Evolutionary conservation across 2,888 invertebrate species (phyloP).

Genomic region (Zele albiditarsus): DNA sequence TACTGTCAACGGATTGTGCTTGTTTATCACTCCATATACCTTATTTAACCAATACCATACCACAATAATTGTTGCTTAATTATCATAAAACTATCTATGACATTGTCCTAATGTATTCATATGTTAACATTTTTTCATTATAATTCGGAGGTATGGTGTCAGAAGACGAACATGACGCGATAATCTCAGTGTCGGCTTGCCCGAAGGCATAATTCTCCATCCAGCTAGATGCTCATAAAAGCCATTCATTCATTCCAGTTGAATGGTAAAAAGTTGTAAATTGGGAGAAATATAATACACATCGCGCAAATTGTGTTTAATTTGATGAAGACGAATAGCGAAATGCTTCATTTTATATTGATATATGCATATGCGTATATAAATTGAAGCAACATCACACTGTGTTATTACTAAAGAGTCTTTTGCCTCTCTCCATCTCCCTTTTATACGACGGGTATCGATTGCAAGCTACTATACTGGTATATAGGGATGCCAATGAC

Average conservation of each 20-base stretch:
- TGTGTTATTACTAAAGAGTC: constrained; percentile 49
- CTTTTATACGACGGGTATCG: constrained; percentile 58
- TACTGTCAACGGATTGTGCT: too few species aligned
- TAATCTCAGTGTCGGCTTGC: constrained; percentile 27
- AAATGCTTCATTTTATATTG: too few species aligned
- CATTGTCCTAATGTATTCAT: too few species aligned
- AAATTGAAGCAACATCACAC: not conserved
- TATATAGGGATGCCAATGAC: constrained; percentile 16
- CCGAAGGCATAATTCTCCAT: constrained; percentile 11
- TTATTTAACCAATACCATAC: too few species aligned
- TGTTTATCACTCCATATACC: too few species aligned
- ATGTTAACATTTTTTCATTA: constrained; percentile 25
- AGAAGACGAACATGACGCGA: not conserved
- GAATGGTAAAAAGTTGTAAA: constrained; percentile 9
- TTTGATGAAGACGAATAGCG: not conserved
- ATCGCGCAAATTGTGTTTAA: not conserved
- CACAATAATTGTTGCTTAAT: too few species aligned
- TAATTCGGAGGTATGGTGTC: not conserved
- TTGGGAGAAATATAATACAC: not conserved
- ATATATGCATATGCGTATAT: not conserved
- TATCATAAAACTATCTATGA: too few species aligned
- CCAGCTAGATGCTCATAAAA: not conserved
- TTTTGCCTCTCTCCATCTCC: constrained; percentile 55
- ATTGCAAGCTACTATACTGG: constrained; percentile 56
- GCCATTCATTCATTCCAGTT: constrained; percentile 11